Percentiles rank a stretch among this genome's conserved stretches.
Conservation (phyloP, 2,888 invertebrate species). For the Stramonita haemastoma region DNA sequence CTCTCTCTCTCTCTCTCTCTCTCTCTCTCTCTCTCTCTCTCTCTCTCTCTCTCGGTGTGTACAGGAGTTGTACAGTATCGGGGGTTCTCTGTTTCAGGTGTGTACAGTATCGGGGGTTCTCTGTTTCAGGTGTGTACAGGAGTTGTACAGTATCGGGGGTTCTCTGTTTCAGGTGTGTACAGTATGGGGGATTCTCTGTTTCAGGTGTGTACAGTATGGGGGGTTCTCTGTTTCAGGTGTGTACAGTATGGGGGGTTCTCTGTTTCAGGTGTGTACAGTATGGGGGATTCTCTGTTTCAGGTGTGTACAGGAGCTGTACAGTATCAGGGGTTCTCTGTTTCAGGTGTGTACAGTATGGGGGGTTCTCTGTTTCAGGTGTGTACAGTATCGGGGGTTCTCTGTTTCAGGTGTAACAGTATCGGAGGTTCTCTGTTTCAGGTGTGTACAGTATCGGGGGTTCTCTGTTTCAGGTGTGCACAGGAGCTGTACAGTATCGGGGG, state of each 20-base stretch:
- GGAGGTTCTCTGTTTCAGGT: neutral
- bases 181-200: no score
- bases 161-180: neutral
- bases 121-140: conserved; percentile 1
- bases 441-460: neutral
- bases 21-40: no score
- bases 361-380: neutral
- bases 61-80: neutral
- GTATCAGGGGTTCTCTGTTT: neutral
- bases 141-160: neutral
- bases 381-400: neutral
- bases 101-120: neutral
- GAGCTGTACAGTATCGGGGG: neutral
- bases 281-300: neutral
- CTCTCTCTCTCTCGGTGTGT: no score
- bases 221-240: neutral
- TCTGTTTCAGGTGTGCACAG: neutral
- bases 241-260: neutral
- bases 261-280: neutral
- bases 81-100: neutral
- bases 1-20: no score
- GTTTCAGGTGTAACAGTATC: neutral
- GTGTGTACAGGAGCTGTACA: neutral
- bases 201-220: neutral
- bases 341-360: neutral